Evolutionary conservation across 2,797 vertebrate species (phyloP), one percentile per base, ranked within the genome.

Genomic region (Sciurus vulgaris): DNA sequence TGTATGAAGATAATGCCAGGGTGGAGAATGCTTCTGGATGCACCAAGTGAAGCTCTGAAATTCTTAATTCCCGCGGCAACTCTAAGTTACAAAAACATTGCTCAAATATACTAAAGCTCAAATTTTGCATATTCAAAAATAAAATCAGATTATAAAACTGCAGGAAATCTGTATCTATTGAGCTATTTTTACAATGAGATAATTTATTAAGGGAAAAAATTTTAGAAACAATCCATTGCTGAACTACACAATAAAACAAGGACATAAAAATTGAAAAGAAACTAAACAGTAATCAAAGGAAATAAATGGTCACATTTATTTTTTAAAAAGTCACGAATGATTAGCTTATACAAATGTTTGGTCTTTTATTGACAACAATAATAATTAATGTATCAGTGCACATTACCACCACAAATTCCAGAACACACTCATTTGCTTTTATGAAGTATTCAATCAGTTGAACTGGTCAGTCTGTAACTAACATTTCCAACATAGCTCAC

Each of bases 41-140:
- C 81, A 79, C 1, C 14, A 91, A 44, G 59, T 63, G 59, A 87
- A 93, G 91, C 72, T 18, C 61, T 93, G 41, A 84, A 92, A 94
- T 95, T 44, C 94, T 72, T 91, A 95, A 93, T 86, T 73, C 94
- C 54, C 85, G 13, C 1, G 61, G 65, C 30, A 92, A 79, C 30
- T 33, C 35, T 92, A 90, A 91, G 86, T 94, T 82, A 95, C 69
- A 79, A 86, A 91, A 94, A 47, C 47, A 79, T 18, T 87, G 79
- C 69, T 92, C 67, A 67, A 74, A 54, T 81, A 76, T 38, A 87
- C 41, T 54, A n/a, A 90, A 74, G 20, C 54, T 17, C 85, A 24
- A 63, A 86, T 86, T 88, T 47, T 88, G 79, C 81, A 94, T 85
- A 86, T 72, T 70, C 89, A 88, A 72, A 96, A 93, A 49, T 76